phyloP scores from a whole-genome alignment of 2,888 invertebrate genomes.

The Fragum fragum region DNA sequence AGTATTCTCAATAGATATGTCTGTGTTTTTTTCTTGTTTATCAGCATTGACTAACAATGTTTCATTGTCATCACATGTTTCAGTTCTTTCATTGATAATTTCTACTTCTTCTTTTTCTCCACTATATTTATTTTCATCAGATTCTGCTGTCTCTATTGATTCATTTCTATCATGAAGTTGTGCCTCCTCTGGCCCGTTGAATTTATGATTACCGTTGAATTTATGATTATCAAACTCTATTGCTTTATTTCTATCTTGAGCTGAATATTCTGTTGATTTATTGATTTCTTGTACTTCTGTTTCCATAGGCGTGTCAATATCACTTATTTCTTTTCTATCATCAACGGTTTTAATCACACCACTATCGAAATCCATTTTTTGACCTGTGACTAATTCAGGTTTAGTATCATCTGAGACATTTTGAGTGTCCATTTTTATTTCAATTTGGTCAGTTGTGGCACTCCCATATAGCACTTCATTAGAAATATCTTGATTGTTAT shows the following conservation, averaged over 20 bases:
- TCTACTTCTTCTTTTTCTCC: not conserved
- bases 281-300: not conserved
- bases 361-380: slow-evolving; percentile 10
- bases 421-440: not conserved
- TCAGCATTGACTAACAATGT: not conserved
- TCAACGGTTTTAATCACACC: not conserved
- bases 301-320: not conserved
- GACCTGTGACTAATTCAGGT: not conserved
- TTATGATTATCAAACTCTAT: no score
- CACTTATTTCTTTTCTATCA: not conserved
- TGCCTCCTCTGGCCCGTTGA: not conserved
- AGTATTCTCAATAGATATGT: not conserved
- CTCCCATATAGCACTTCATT: not conserved
- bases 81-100: not conserved
- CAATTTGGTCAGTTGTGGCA: not conserved
- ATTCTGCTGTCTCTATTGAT: not conserved
- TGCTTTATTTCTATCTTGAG: not conserved
- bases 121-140: not conserved
- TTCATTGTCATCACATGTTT: not conserved
- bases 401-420: not conserved
- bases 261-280: not conserved
- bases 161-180: not conserved
- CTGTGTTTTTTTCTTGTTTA: not conserved
- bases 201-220: no score
- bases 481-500: not conserved